Conservation (phyloP, 2,113 vertebrate species). For the Epinephelus moara region DNA sequence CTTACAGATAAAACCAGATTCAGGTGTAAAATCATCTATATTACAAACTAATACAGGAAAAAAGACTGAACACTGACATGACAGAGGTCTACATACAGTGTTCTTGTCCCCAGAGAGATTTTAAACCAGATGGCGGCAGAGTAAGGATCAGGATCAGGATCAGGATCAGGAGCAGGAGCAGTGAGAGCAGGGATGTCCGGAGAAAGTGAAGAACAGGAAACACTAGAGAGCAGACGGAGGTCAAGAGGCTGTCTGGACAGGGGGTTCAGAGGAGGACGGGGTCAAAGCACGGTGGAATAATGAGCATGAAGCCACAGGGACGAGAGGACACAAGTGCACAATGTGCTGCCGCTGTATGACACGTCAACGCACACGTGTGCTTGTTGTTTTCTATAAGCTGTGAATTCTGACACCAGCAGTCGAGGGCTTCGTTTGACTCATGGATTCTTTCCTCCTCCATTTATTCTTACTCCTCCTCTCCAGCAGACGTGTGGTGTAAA, state of each 20-base stretch:
- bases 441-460: neutral
- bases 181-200: neutral
- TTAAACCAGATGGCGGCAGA: neutral
- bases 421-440: neutral
- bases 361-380: neutral
- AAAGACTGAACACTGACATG: neutral
- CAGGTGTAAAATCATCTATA: neutral
- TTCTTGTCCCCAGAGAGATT: neutral
- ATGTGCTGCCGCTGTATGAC: neutral
- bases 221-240: neutral
- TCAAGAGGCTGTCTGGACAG: too few species aligned
- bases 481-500: neutral
- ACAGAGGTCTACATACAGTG: neutral
- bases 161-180: neutral
- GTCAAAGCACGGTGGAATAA: conserved; percentile 18
- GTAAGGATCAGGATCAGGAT: neutral
- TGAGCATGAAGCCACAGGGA: conserved; percentile 14
- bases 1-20: neutral
- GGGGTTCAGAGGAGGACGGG: neutral
- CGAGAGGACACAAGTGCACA: neutral
- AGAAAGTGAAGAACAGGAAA: neutral
- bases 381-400: conserved; percentile 12
- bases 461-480: neutral
- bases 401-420: conserved; percentile 2
- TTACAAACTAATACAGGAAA: neutral